Base-by-base conservation (phyloP, 2,888 invertebrate species). In the Acronicta alni region DNA sequence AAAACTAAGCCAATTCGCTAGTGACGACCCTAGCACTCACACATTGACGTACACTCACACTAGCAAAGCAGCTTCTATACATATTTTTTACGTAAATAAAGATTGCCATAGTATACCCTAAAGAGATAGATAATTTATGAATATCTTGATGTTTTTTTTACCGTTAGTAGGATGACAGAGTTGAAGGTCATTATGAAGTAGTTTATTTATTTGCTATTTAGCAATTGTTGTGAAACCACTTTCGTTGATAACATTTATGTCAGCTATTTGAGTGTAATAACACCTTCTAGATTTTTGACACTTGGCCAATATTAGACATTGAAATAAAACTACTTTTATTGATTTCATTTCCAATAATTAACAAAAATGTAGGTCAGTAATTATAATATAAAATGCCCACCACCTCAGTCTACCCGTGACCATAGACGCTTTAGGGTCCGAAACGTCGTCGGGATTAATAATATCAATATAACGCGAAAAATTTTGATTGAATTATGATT, bases 31-130 rank as follows among this genome's bases (percentile, higher is more conserved):
- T 87, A 61, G 65, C 64, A 73, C 77, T 52, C 75, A 77, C 78
- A 79, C 83, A 71, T 23, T 68, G 53, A 73, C 67, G 47, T 37
- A 20, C 67, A 75, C 82, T 57, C 79, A 74, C 81, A 77, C 86
- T 68, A 58, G 32, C 61, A 59, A 61, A 80, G 26, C 30, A 26
- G 76, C 79, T 80, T 82, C 81, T 83, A 83, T 81, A 83, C 79
- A 86, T 77, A 83, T 90, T 88, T 88, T 88, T 88, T 87, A 88
- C 87, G 86, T 87, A 89, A 88, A 89, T 88, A 87, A 89, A 87
- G 88, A 88, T 87, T 87, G 85, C 80, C 81, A 77, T 76, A 85
- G 86, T 80, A 83, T 62, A 81, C 41, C 58, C 18, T 23, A 60
- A 57, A 20, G 54, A 65, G 68, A 47, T 57, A 67, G 67, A 74